Base-by-base conservation (phyloP, 53 echinoderm and acorn worm genomes). In the Astropecten irregularis region DNA sequence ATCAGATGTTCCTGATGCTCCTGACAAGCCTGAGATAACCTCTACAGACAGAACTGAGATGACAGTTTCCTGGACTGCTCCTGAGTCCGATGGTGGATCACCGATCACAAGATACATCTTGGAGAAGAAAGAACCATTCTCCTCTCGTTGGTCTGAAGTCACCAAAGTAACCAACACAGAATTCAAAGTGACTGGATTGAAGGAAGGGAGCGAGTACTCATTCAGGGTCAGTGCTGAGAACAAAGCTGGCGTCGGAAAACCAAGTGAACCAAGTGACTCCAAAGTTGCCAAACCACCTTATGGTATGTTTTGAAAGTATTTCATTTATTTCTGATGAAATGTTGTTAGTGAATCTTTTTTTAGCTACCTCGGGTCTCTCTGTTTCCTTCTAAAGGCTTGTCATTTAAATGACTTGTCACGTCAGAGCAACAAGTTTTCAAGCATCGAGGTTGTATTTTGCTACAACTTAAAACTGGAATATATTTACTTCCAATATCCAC, bases 151-250 rank as follows among this genome's bases (percentile, higher is more conserved):
- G 99, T 76, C 88, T 51, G 82, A 90, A 32, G 77, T 95, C 67
- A 87, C 81, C 64, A 73, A 84, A 29, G 87, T 85, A 28, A 74
- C 89, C 23, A 63, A 67, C 2, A 51, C 85, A 1, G 85, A 88
- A 48, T 90, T 88, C 36, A 92, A 69, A 9, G 90, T 93, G 37
- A 71, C 83, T 20, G 76, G 69, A 27, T 49, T 95, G 28, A 95
- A 84, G 52, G 73, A 95, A 70, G 90, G 95, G 14, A 88, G 86
- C 10, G 88, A 87, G 16, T 85, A 90, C 31, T 88, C 92, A 66
- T 97, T 97, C 68, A 82, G 94, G 28, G 90, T 97, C 50, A 86
- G 90, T 13, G 93, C 96, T 14, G 90, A 86, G 34, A 96, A 96
- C 88, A 87, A 89, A 37, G 91, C 91, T 13, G 96, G 96, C 5